Conservation (phyloP, 2,888 invertebrate genomes). For the Artemia sinica region DNA sequence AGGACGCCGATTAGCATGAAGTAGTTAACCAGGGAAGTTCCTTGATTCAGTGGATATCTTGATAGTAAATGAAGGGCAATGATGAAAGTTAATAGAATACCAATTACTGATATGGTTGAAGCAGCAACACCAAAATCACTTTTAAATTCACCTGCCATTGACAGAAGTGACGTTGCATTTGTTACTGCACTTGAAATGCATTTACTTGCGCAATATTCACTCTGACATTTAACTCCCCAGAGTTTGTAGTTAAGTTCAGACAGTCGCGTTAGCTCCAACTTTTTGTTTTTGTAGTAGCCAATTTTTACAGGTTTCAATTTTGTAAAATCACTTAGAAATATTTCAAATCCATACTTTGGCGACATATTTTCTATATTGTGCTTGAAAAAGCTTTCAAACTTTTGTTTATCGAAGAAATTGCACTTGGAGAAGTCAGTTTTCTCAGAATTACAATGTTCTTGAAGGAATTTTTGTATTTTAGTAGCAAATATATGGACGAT, state of each 20-base stretch:
- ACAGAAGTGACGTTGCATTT: background rate
- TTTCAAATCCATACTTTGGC: background rate
- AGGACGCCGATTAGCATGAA: background rate
- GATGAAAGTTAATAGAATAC: background rate
- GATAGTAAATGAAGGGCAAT: background rate
- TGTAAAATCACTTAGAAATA: background rate
- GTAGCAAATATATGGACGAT: background rate
- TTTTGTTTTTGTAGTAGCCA: background rate
- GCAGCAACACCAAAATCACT: conserved; percentile 7
- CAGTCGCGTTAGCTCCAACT: background rate
- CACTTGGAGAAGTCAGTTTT: background rate
- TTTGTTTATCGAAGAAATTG: background rate
- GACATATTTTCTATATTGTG: background rate
- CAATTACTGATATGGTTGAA: background rate
- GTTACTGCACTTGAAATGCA: background rate
- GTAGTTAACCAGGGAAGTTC: background rate
- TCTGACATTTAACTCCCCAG: background rate
- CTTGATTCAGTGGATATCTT: background rate
- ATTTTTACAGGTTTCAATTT: background rate
- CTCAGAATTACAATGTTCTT: background rate
- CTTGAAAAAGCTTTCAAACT: background rate
- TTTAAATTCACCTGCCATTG: conserved; percentile 8
- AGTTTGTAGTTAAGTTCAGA: conserved; percentile 5
- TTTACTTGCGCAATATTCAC: background rate
- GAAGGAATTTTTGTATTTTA: background rate